Evolutionary conservation across 2,113 vertebrate species (phyloP), one percentile per base, ranked within the genome.

Genomic region (Anser brachyrhynchus): DNA sequence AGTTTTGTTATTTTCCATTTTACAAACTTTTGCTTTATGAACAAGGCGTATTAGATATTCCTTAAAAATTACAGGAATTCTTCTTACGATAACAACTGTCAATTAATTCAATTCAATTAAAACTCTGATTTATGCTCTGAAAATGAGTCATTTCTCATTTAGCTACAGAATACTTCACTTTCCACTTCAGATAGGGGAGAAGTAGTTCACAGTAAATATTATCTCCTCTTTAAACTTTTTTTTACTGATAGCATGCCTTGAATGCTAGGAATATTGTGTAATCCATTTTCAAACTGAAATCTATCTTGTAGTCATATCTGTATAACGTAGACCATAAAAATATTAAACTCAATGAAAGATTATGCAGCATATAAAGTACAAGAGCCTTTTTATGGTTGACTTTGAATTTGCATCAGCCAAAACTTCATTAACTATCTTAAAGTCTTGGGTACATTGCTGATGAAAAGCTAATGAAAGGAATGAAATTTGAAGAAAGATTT

Each of bases 101-200:
- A 94, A 78, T 92, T 96, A 89, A 96, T 94, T 95, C 55, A 61
- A 20, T 92, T 81, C 37, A 13, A 13, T 92, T 93, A 78, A 78
- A 89, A 65, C 20, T n/a, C 28, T 70, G 66, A 91, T 90, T 78
- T 93, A 69, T 81, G 44, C 72, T 73, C 87, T 92, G 37, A 85
- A 86, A 95, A 17, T 75, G 66, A 95, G 39, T 81, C 5, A 65
- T 91, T 85, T 86, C 76, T 72, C n/a, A 65, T 90, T 94, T 77
- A 92, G 39, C 55, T 80, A 65, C n/a, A 67, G 52, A 90, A 80
- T 58, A 51, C 28, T 89, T 83, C 55, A 28, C 58, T 78, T 93
- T 91, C 25, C 18, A 51, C 83, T 94, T 96, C 55, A 93, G 81
- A 90, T 55, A 61, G 44, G 26, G 29, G 91, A 93, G 62, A 91